These are phyloP conservation scores for Ischnura elegans DNA, from an alignment of 2,888 invertebrate species.

Conservation along the genomic window DNA sequence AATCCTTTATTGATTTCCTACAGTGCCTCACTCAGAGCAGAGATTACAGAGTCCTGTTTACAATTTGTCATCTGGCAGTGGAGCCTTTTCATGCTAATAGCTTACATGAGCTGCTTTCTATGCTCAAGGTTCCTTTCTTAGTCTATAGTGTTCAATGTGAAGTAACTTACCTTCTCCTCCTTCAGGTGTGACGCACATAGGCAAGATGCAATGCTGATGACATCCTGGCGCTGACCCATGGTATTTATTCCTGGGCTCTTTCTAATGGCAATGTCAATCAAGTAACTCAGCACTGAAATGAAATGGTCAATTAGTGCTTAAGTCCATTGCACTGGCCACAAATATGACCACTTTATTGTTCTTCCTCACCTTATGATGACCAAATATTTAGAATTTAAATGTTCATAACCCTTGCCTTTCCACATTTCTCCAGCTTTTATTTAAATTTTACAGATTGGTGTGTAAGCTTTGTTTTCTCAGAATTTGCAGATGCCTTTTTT, in stretches of 20 bases:
- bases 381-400: slow-evolving; percentile 69
- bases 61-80: slow-evolving; percentile 71
- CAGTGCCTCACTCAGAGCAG: slow-evolving; percentile 70
- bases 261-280: slow-evolving; percentile 78
- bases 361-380: slow-evolving; percentile 69
- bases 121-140: slow-evolving; percentile 66
- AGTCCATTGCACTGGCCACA: slow-evolving; percentile 70
- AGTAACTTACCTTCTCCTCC: slow-evolving; percentile 81
- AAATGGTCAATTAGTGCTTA: slow-evolving; percentile 73
- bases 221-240: slow-evolving; percentile 76
- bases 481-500: slow-evolving; percentile 75
- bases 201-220: slow-evolving; percentile 72
- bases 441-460: slow-evolving; percentile 72
- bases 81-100: slow-evolving; percentile 69
- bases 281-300: slow-evolving; percentile 78
- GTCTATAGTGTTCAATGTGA: slow-evolving; percentile 73
- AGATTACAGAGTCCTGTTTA: slow-evolving; percentile 70
- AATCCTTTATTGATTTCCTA: slow-evolving; percentile 65
- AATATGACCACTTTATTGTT: slow-evolving; percentile 70
- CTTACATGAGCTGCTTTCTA: slow-evolving; percentile 67
- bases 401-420: slow-evolving; percentile 70
- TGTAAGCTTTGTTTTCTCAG: slow-evolving; percentile 73
- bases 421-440: slow-evolving; percentile 72
- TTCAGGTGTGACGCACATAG: slow-evolving; percentile 77
- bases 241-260: slow-evolving; percentile 80